phyloP scores from a whole-genome alignment of 2,888 invertebrate species.

The Micoletzkya japonica region DNA sequence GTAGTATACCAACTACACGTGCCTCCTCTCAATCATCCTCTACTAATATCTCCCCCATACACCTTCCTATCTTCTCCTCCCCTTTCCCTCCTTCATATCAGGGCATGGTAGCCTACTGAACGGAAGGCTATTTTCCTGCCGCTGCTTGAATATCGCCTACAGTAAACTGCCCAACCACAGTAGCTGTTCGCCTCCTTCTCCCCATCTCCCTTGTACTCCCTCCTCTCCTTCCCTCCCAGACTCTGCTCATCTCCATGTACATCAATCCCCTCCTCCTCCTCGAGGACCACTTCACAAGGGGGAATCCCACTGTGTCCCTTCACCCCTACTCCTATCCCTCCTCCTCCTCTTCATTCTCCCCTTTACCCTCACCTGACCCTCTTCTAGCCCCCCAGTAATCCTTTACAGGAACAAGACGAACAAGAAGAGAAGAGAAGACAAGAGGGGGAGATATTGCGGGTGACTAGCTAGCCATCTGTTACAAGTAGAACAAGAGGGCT shows the following conservation, averaged over 20 bases:
- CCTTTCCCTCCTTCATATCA: too few relatives aligned
- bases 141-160: too few relatives aligned
- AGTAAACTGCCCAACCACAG: not conserved
- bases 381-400: constrained; percentile 5
- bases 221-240: not conserved
- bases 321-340: not conserved
- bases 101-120: too few relatives aligned
- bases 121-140: too few relatives aligned
- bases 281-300: too few relatives aligned
- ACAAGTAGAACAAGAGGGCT: constrained; percentile 15
- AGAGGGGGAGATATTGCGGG: not conserved
- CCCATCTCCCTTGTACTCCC: not conserved
- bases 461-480: constrained; percentile 12
- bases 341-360: not conserved
- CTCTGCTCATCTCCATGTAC: not conserved
- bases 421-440: constrained; percentile 9
- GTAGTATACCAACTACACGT: too few relatives aligned
- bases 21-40: too few relatives aligned
- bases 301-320: not conserved
- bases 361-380: not conserved
- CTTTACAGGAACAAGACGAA: too few relatives aligned
- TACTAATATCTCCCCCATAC: too few relatives aligned
- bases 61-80: too few relatives aligned
- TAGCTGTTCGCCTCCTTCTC: not conserved
- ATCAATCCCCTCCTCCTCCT: not conserved